Conservation (phyloP, 2,113 vertebrate genomes). For the Cyanoramphus novaezelandiae region DNA sequence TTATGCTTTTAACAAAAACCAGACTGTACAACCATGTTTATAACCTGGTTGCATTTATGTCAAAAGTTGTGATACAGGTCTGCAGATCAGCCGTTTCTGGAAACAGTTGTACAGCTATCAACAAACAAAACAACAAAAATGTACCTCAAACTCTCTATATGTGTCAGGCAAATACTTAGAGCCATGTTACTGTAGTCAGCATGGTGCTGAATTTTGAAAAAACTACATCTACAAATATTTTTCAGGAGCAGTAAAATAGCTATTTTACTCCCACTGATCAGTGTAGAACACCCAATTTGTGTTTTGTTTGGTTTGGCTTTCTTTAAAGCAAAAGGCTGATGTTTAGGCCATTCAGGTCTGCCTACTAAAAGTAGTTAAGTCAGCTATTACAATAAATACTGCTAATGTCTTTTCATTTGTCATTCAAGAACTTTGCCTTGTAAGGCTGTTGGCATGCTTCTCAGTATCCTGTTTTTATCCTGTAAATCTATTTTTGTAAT, state of each 20-base stretch:
- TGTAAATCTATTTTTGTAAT: conserved; percentile 14
- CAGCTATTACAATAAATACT: not conserved
- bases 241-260: not conserved
- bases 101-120: rapidly evolving
- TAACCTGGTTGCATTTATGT: not conserved
- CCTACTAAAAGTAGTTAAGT: not conserved
- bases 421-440: not conserved
- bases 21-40: not conserved
- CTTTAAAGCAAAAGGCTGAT: not conserved
- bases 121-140: not conserved
- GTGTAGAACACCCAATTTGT: not conserved
- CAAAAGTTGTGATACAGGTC: not conserved
- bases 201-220: not conserved
- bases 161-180: not conserved
- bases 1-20: not conserved
- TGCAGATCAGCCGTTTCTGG: not conserved
- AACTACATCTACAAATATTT: not conserved
- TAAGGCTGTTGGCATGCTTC: not conserved
- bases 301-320: not conserved
- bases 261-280: not conserved
- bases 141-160: not conserved
- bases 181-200: not conserved
- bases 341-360: not conserved
- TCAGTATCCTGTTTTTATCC: conserved; percentile 7
- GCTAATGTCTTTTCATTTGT: not conserved